These are phyloP conservation scores for Drosophila micromelanica DNA, from an alignment of 1,140 invertebrate genomes.

Conservation along the genomic window DNA sequence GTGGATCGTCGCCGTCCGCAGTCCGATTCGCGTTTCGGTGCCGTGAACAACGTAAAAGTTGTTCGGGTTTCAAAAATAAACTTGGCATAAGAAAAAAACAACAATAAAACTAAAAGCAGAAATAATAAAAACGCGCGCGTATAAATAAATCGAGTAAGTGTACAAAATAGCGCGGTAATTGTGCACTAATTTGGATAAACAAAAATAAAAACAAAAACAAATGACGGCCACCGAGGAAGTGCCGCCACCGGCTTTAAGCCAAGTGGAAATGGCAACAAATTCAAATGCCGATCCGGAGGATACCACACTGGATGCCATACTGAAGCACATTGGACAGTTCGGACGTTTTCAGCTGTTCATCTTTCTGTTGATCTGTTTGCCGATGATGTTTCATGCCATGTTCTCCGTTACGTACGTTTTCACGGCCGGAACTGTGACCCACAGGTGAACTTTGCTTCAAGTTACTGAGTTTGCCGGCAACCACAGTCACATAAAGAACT, in stretches of 20 bases:
- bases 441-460: constrained; percentile 84
- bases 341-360: constrained; percentile 86
- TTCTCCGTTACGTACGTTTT: constrained; percentile 86
- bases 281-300: constrained; percentile 62
- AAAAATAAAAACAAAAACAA: background rate
- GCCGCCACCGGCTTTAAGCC: constrained; percentile 13
- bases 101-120: constrained; percentile 3
- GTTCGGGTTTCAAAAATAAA: constrained; percentile 48
- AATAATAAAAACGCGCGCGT: constrained; percentile 22
- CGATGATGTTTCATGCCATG: constrained; percentile 86
- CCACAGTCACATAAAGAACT: background rate
- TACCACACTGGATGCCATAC: constrained; percentile 77
- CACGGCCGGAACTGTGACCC: constrained; percentile 86
- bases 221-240: constrained; percentile 55
- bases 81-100: constrained; percentile 12
- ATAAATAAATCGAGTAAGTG: constrained; percentile 47
- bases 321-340: constrained; percentile 86
- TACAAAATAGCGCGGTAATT: constrained; percentile 16
- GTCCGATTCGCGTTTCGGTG: constrained; percentile 39
- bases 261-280: constrained; percentile 8
- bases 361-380: constrained; percentile 85
- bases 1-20: constrained; percentile 12
- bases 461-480: constrained; percentile 9
- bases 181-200: constrained; percentile 21
- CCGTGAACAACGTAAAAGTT: constrained; percentile 41